phyloP scores from a whole-genome alignment of 2,113 vertebrate genomes.

The Serinus canaria region DNA sequence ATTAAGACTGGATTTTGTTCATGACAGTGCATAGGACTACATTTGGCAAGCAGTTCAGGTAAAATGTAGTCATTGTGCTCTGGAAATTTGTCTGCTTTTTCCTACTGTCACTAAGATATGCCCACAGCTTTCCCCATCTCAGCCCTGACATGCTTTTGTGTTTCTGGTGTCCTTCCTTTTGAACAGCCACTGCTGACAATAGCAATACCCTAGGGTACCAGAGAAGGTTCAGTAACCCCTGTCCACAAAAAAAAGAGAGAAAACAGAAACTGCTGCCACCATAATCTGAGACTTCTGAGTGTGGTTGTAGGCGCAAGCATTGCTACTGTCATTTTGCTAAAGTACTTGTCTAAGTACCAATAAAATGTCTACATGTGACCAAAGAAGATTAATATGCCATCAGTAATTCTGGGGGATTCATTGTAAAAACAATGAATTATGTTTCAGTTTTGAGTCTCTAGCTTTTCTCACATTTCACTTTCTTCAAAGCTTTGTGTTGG shows the following conservation, averaged over 20 bases:
- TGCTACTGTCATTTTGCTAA: neutral
- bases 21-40: neutral
- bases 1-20: neutral
- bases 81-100: neutral
- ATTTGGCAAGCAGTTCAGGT: neutral
- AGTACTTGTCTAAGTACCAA: neutral
- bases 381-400: neutral
- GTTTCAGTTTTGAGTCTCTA: neutral
- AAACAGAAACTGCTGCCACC: neutral
- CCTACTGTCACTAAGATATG: neutral
- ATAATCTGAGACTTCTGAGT: neutral
- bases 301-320: neutral
- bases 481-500: neutral
- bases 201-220: neutral
- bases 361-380: neutral
- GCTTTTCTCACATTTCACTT: constrained; percentile 15
- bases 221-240: neutral
- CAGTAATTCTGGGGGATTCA: neutral
- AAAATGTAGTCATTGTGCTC: neutral
- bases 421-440: neutral
- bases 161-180: neutral
- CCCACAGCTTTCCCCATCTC: neutral
- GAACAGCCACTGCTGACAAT: neutral
- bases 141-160: neutral
- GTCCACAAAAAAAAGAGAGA: neutral